Conservation (phyloP, 2,113 vertebrate genomes). For the Otocyon megalotis region DNA sequence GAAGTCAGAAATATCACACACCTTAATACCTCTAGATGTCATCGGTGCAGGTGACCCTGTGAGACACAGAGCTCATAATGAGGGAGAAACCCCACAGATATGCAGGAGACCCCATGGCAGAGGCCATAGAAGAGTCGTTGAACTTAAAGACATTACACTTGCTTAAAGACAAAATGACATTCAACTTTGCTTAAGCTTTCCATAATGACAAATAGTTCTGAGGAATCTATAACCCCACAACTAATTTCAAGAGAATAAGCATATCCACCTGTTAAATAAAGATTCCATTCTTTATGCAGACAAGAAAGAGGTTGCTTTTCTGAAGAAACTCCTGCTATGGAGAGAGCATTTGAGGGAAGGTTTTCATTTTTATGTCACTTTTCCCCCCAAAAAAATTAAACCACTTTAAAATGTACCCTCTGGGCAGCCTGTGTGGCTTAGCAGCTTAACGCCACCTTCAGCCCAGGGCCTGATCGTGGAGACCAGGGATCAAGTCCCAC, state of each 20-base stretch:
- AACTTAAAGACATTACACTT: neutral
- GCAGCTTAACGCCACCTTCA: too few species aligned
- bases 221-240: neutral
- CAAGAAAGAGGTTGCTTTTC: neutral
- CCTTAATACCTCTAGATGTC: accelerated
- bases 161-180: neutral
- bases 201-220: neutral
- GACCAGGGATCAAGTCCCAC: too few species aligned
- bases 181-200: neutral
- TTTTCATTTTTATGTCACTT: neutral
- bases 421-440: neutral
- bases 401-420: neutral
- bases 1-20: accelerated
- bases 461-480: too few species aligned
- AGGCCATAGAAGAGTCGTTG: neutral
- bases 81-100: neutral
- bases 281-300: neutral
- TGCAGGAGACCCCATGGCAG: accelerated
- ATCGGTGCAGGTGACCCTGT: accelerated
- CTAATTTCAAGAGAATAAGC: slow-evolving; percentile 37
- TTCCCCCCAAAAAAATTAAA: neutral
- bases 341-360: neutral
- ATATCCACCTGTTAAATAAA: neutral
- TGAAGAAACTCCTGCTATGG: neutral
- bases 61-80: neutral